Conservation (phyloP, 2,888 invertebrate genomes). For the Oligia fasciuncula region DNA sequence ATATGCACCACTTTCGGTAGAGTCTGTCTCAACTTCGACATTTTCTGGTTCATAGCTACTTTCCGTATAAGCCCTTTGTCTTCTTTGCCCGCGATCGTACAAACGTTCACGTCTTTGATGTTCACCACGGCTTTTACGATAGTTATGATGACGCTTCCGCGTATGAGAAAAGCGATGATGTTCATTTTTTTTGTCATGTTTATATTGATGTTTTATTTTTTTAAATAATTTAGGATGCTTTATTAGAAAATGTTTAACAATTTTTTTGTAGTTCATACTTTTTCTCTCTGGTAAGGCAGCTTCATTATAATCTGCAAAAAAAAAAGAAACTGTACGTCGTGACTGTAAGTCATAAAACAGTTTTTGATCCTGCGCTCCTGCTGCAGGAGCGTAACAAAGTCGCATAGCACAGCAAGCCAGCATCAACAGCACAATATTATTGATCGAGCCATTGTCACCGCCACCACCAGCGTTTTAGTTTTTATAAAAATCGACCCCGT, state of each 20-base stretch:
- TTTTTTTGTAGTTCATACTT: conserved; percentile 38
- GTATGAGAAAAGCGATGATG: background rate
- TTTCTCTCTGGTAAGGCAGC: conserved; percentile 9
- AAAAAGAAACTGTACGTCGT: no score
- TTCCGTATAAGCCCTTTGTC: background rate
- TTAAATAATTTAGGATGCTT: conserved; percentile 50
- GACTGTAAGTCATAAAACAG: background rate
- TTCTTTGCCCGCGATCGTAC: background rate
- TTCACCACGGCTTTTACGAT: background rate
- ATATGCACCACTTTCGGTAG: background rate
- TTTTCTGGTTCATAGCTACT: background rate
- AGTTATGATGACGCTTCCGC: conserved; percentile 7
- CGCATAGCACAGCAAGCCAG: background rate
- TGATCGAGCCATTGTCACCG: background rate
- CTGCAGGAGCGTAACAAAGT: background rate
- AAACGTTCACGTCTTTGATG: background rate
- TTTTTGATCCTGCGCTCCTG: background rate
- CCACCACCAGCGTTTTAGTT: background rate
- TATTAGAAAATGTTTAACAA: conserved; percentile 19
- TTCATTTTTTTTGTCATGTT: conserved; percentile 4
- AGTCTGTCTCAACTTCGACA: background rate
- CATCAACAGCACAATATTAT: background rate
- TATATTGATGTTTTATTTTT: conserved; percentile 29
- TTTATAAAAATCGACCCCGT: no score
- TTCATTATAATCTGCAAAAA: conserved; percentile 11